Percentiles rank a stretch among this genome's conserved stretches.
These are phyloP conservation scores for Aegotheles bennettii DNA, from an alignment of 2,113 vertebrate species.

Conservation along the genomic window DNA sequence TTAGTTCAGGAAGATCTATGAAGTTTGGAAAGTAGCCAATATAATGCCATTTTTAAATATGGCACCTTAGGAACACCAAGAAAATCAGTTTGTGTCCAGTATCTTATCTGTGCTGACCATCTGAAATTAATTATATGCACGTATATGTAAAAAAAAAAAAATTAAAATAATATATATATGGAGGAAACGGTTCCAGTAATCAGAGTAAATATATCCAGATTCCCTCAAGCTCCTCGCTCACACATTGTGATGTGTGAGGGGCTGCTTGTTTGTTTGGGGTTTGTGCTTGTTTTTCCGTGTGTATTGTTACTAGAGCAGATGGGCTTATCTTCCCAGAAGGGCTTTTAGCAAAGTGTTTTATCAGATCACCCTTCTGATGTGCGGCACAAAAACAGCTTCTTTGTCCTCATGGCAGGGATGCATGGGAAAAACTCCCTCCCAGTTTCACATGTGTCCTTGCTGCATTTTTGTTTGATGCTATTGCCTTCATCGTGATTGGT, in stretches of 20 bases:
- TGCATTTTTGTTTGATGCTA: neutral
- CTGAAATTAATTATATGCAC: neutral
- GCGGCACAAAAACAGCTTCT: neutral
- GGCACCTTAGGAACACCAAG: neutral
- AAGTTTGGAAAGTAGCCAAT: neutral
- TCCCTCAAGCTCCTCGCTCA: neutral
- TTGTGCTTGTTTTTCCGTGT: neutral
- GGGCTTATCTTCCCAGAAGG: conserved; percentile 39
- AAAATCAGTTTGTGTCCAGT: neutral
- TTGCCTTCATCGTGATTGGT: neutral
- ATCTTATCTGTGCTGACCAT: neutral
- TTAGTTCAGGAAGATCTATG: neutral
- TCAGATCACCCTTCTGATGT: conserved; percentile 28
- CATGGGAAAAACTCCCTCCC: neutral
- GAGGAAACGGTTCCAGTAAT: neutral
- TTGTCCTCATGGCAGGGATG: neutral
- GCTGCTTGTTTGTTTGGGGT: conserved; percentile 26
- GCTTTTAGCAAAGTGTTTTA: conserved; percentile 28
- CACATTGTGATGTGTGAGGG: neutral
- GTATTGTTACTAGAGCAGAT: conserved; percentile 48
- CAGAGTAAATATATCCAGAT: neutral
- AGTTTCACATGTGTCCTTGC: conserved; percentile 13
- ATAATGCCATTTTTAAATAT: neutral
- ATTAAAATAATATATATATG: neutral
- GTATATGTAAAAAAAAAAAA: no score